Conservation (phyloP, 2,113 vertebrate genomes). For the Nansenia antarctica region DNA sequence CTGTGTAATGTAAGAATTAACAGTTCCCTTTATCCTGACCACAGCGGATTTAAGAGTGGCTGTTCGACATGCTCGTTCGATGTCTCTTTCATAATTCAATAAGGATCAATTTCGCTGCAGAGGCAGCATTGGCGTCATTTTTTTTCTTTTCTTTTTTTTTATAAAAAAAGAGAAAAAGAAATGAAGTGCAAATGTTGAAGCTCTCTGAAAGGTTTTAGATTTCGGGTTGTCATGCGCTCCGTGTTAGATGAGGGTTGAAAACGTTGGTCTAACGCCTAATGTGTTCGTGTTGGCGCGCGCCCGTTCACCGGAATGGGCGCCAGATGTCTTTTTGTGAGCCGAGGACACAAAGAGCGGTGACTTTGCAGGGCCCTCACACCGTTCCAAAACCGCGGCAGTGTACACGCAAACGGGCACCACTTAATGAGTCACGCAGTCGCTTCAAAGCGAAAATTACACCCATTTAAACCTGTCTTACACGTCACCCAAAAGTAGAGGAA, state of each 20-base stretch:
- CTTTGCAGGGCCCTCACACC: conserved; percentile 40
- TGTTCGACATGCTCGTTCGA: conserved; percentile 48
- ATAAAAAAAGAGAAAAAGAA: conserved; percentile 35
- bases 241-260: conserved; percentile 57
- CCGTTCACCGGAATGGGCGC: conserved; percentile 61
- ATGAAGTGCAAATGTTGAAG: conserved; percentile 59
- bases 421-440: conserved; percentile 73
- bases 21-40: conserved; percentile 60
- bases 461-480: conserved; percentile 78
- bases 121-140: conserved; percentile 48
- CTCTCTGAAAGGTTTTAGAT: conserved; percentile 58
- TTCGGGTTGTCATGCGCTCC: conserved; percentile 60
- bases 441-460: conserved; percentile 79
- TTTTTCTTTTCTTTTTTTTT: too few species aligned
- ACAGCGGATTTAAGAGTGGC: conserved; percentile 67
- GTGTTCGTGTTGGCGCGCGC: conserved; percentile 64
- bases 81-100: conserved; percentile 69
- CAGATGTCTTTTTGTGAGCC: conserved; percentile 67
- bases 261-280: conserved; percentile 63
- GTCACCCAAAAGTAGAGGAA: conserved; percentile 60
- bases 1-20: conserved; percentile 68
- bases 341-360: conserved; percentile 45
- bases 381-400: conserved; percentile 54
- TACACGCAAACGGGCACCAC: conserved; percentile 66
- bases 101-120: conserved; percentile 61